A percentile compares a stretch with the other conserved stretches of the same genome.
These are phyloP conservation scores for Poliocrania exsul DNA, from an alignment of 2,797 vertebrate species.

Conservation along the genomic window DNA sequence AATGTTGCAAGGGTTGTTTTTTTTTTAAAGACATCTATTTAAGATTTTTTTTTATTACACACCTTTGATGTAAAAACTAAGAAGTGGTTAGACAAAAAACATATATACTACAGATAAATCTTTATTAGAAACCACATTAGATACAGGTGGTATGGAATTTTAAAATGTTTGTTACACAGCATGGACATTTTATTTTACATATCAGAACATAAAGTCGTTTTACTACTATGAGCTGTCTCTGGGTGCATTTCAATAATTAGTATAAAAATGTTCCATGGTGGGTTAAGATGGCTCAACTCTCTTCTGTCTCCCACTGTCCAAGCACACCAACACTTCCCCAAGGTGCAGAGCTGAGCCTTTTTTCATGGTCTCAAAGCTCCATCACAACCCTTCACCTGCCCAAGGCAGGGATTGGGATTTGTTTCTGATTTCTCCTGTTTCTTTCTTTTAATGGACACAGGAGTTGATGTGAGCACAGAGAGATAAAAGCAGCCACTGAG, in stretches of 20 bases:
- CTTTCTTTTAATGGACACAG: not conserved
- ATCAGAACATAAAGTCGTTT: constrained; percentile 80
- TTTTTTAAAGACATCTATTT: constrained; percentile 80
- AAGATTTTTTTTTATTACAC: constrained; percentile 78
- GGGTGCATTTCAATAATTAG: constrained; percentile 70
- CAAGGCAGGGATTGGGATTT: not conserved
- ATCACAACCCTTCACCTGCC: not conserved
- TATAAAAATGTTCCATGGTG: constrained; percentile 4
- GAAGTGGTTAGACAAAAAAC: constrained; percentile 73
- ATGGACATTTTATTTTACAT: constrained; percentile 79
- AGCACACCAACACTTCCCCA: not conserved
- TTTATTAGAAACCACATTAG: constrained; percentile 80
- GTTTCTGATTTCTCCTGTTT: not conserved
- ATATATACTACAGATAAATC: constrained; percentile 76
- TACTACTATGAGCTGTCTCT: constrained; percentile 73
- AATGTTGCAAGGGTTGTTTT: constrained; percentile 60
- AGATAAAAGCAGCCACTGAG: not conserved
- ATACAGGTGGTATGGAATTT: constrained; percentile 64
- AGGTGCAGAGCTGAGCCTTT: not conserved
- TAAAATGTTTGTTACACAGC: constrained; percentile 77
- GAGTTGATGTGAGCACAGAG: not conserved
- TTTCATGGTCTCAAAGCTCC: not conserved
- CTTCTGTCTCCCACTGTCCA: not conserved
- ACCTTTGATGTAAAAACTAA: constrained; percentile 76
- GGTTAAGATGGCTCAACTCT: not conserved